A percentile compares a stretch with the other conserved stretches of the same genome.
These are phyloP conservation scores for Sibirionetta formosa DNA, from an alignment of 2,797 vertebrate genomes.

Conservation along the genomic window DNA sequence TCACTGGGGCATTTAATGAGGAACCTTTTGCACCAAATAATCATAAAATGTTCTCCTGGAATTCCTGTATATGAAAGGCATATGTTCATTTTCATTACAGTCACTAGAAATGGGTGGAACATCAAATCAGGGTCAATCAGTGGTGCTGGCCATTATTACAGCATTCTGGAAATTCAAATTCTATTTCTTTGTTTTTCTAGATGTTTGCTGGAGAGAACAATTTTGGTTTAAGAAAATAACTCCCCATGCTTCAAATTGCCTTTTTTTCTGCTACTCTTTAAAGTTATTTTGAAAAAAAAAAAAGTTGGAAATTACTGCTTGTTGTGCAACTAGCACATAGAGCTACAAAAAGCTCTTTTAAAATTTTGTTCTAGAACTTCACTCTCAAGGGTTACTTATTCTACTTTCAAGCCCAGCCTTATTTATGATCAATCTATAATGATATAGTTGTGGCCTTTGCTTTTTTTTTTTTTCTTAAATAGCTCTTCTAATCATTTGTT, in stretches of 20 bases:
- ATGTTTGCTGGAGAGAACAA: background rate
- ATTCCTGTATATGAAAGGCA: background rate
- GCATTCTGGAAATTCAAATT: background rate
- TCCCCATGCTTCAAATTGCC: background rate
- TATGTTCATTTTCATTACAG: background rate
- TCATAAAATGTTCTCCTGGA: background rate
- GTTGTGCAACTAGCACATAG: background rate
- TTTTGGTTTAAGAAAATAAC: background rate
- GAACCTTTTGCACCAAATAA: background rate
- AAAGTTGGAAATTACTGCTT: background rate
- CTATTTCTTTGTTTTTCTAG: background rate
- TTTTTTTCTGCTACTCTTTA: background rate
- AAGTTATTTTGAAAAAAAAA: slow-evolving; percentile 9
- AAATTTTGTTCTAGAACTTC: background rate
- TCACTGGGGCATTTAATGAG: background rate
- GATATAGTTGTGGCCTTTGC: background rate
- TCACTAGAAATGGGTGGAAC: background rate
- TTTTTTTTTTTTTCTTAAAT: background rate
- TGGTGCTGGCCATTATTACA: background rate
- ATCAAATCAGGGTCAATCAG: background rate
- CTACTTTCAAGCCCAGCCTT: background rate
- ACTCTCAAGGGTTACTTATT: background rate
- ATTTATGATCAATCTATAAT: background rate
- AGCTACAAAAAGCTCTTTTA: background rate
- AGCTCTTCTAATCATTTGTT: background rate